phyloP scores from a whole-genome alignment of 2,113 vertebrate species.

The Petaurus breviceps region DNA sequence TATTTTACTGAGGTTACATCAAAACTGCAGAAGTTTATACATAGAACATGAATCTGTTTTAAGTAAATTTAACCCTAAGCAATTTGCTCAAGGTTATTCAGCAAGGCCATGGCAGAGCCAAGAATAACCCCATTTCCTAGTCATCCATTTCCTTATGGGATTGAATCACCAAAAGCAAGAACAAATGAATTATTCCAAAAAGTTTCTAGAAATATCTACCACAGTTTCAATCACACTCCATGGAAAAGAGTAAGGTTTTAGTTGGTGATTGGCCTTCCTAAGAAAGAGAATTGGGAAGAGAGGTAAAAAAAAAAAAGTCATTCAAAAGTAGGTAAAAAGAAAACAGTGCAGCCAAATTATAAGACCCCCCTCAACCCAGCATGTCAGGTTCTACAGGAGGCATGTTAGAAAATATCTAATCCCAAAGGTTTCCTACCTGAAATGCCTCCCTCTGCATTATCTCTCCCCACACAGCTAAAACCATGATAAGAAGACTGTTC shows the following conservation, averaged over 20 bases:
- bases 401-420: neutral
- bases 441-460: neutral
- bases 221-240: neutral
- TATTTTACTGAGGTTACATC: neutral
- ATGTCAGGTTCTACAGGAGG: neutral
- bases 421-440: neutral
- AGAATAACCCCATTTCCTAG: slow-evolving; percentile 23
- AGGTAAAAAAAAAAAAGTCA: neutral
- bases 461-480: neutral
- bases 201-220: slow-evolving; percentile 21
- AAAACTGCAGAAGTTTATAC: neutral
- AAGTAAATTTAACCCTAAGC: neutral
- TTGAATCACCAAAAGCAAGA: slow-evolving; percentile 23
- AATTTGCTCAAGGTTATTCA: neutral
- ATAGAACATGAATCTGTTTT: neutral
- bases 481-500: neutral
- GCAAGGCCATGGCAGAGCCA: neutral
- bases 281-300: neutral
- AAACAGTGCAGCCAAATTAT: neutral
- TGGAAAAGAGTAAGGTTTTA: neutral
- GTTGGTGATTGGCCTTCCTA: neutral
- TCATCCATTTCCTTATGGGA: neutral
- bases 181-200: slow-evolving; percentile 29
- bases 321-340: neutral
- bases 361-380: neutral